Base-by-base conservation (phyloP, 2,888 invertebrate genomes). In the Amphipyra tragopoginis region DNA sequence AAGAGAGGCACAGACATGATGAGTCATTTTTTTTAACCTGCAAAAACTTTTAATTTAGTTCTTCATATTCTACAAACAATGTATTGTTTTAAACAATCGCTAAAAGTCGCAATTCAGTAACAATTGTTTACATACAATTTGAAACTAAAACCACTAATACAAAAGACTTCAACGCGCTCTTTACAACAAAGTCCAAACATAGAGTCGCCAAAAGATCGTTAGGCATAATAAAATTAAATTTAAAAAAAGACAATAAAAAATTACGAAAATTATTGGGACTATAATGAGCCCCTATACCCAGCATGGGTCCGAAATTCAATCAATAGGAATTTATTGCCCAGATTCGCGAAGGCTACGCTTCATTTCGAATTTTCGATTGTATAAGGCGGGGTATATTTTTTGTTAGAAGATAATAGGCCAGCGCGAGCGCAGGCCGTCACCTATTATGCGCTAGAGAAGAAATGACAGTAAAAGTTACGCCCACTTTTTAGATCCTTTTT, bases 281-380 rank as follows among this genome's bases (percentile, higher is more conserved):
- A 94, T 94, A 95, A 95, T 94, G 91, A 92, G 90, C 94, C 95
- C 95, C 89, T 92, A 94, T 95, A 84, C 93, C 39, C 93, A 93
- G 94, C 94, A 90, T 91, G 94, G 89, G 92, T 92, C 93, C 93
- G 83, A 92, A 93, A 92, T 92, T 92, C 92, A 90, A 94, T 94
- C 93, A 93, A 93, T 88, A 90, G 86, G 86, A 93, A 93, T 94
- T 93, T 94, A 94, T 94, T 94, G 90, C 89, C 91, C 88, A 90
- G 87, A 93, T 94, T 94, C 88, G 94, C 93, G 87, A 90, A 91
- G 93, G 92, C 85, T 87, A 89, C 90, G 90, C 88, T 90, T 90
- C 89, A 85, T 90, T 91, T 92, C 84, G 79, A 86, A 78, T 83
- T 80, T 82, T 86, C 86, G 84, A 92, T 90, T 90, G 89, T 91